These are phyloP conservation scores for Ondatra zibethicus DNA, from an alignment of 2,113 vertebrate species.

Conservation along the genomic window DNA sequence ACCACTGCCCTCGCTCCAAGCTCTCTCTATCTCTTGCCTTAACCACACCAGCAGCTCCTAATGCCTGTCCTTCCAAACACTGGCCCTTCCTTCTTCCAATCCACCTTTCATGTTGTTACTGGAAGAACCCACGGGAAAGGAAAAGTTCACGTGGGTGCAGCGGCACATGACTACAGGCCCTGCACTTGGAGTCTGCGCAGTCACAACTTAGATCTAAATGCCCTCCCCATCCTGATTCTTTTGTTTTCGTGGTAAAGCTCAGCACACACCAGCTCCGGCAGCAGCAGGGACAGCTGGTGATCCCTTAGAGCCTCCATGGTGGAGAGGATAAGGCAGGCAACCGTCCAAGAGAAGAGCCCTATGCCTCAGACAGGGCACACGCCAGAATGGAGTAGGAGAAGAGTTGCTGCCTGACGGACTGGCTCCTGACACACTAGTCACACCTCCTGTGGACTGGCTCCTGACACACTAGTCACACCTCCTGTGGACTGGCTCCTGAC, in stretches of 20 bases:
- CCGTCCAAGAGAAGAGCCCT: not conserved
- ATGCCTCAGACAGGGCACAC: not conserved
- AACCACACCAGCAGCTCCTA: not conserved
- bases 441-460: not conserved
- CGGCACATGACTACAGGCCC: not conserved
- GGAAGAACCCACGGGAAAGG: not conserved
- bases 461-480: no score
- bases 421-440: not conserved
- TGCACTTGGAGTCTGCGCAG: not conserved
- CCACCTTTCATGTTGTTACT: not conserved
- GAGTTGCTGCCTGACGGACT: not conserved
- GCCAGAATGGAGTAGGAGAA: not conserved
- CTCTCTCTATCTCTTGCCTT: not conserved
- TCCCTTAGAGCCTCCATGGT: not conserved
- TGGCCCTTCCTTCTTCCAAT: not conserved
- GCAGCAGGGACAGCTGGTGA: not conserved
- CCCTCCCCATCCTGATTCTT: not conserved
- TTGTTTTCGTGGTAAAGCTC: not conserved
- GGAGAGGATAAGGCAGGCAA: not conserved
- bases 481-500: not conserved
- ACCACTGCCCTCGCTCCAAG: not conserved
- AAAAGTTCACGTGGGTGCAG: not conserved
- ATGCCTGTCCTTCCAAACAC: not conserved
- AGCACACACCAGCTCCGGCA: not conserved
- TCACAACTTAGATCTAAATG: not conserved